Evolutionary conservation across 2,113 vertebrate species (phyloP).

Genomic region (Lipophrys pholis): DNA sequence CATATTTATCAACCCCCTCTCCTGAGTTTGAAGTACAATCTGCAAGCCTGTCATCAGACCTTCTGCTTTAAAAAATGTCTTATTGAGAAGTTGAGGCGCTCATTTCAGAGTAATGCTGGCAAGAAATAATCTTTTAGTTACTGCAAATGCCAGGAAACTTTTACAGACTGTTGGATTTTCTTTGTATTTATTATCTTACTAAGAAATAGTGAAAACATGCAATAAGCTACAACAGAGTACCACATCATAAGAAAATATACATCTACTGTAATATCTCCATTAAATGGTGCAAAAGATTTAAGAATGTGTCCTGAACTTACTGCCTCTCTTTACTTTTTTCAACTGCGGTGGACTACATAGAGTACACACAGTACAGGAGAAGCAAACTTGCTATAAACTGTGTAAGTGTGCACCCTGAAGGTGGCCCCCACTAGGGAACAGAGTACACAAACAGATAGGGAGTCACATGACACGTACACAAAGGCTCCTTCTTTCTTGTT

Average conservation of each 20-base stretch:
- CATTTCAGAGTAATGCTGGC: too few relatives aligned
- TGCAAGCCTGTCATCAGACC: background rate
- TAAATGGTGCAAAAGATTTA: background rate
- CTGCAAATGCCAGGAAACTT: background rate
- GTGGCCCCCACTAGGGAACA: conserved; percentile 53
- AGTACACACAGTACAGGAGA: background rate
- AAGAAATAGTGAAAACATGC: conserved; percentile 8
- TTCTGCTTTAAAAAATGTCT: background rate
- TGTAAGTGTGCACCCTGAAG: conserved; percentile 37
- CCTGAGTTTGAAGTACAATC: conserved; percentile 3
- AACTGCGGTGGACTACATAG: conserved; percentile 6
- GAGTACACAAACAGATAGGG: conserved; percentile 64
- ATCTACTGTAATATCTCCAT: background rate
- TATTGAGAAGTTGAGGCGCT: too few relatives aligned
- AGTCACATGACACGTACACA: conserved; percentile 65
- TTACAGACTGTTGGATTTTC: background rate
- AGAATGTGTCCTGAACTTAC: background rate
- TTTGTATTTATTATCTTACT: background rate
- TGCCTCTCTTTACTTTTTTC: too few relatives aligned
- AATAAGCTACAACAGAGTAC: background rate
- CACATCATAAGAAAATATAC: background rate
- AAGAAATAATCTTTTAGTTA: background rate
- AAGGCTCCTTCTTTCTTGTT: conserved; percentile 40
- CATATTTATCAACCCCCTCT: conserved; percentile 1
- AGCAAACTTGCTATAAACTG: conserved; percentile 31